Conservation (phyloP, 2,797 vertebrate genomes). For the Ctenochaetus hawaiiensis region DNA sequence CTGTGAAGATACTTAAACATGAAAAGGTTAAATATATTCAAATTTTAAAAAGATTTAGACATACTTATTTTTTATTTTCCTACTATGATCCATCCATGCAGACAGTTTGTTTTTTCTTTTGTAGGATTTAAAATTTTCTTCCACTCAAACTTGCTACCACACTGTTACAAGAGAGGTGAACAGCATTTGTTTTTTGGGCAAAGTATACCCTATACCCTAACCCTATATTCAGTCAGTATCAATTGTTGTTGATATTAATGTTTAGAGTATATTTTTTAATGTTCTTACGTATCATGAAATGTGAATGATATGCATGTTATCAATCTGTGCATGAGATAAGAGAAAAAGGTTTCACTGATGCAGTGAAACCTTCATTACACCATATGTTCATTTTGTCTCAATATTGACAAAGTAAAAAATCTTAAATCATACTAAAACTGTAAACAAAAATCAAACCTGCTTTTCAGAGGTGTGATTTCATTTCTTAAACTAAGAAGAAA, state of each 20-base stretch:
- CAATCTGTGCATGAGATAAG: too few relatives aligned
- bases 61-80: background rate
- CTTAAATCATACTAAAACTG: background rate
- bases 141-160: background rate
- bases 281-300: background rate
- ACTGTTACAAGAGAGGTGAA: background rate
- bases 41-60: background rate
- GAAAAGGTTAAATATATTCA: background rate
- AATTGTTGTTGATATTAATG: background rate
- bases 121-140: background rate
- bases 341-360: background rate
- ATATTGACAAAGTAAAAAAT: background rate
- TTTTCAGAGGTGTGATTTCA: background rate
- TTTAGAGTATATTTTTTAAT: background rate
- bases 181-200: background rate
- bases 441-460: background rate
- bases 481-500: background rate
- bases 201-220: background rate
- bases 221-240: background rate
- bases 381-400: background rate
- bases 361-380: background rate
- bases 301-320: background rate
- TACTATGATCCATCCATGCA: background rate
- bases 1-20: constrained; percentile 1
- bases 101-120: background rate